Base-by-base conservation (phyloP, 2,113 vertebrate genomes). In the Phaethornis superciliosus region DNA sequence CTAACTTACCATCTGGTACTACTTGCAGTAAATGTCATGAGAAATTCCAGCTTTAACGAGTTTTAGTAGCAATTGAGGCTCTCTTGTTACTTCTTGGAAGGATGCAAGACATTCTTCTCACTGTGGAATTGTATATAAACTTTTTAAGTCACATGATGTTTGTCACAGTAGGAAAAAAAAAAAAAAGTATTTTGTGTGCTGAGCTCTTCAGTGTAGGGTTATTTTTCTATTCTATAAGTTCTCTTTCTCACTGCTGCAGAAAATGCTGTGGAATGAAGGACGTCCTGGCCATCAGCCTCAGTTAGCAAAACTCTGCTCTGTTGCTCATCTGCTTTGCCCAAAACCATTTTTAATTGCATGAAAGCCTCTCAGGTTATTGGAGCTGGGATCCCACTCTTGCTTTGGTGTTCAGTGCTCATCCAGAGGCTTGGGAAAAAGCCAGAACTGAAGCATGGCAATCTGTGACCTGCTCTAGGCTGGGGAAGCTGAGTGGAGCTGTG, bases 401-500 rank as follows among this genome's bases (percentile, higher is more conserved):
- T 68, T 19, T 49, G 27, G n/a, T 19, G 22, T 21, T 52, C 0
- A 0, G 44, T 18, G 33, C 30, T 15, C 10, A 16, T n/a, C 55
- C 71, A 40, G 63, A 46, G 42, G 10, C 8, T 42, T 35, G 40
- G n/a, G 9, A 76, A 51, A 80, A 63, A 30, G 0, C 12, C 23
- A 6, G 40, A 30, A 20, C 27, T 15, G 47, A 72, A 58, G 26
- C 51, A 8, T 4, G 14, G 37, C 8, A 27, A 15, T 30, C 20
- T 15, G 30, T 77, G 35, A 42, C 35, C 42, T 37, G 40, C n/a
- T 56, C 63, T 21, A 3, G 59, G 27, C 8, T 40, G 21, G 44
- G 44, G 51, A 85, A n/a, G 8, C 1, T 15, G 6, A 3, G 26
- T 0, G 14, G 44, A 26, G 3, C 0, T 76, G 11, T 44, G 65